Evolutionary conservation across 2,797 vertebrate genomes (phyloP).

Genomic region (Allobates femoralis): DNA sequence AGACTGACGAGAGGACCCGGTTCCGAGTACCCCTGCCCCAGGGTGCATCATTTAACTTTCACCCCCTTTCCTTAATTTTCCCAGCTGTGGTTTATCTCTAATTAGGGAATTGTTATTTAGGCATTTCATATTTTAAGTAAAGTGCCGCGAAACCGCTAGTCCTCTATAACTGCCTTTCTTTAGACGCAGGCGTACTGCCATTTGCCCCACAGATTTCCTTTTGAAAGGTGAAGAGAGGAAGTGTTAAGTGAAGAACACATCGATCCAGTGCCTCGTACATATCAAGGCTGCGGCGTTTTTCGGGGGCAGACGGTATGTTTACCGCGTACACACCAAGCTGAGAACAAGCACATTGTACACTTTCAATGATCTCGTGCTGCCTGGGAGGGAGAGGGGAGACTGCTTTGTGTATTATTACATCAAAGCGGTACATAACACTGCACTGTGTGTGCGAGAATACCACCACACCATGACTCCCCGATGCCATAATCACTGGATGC

Average conservation of each 20-base stretch:
- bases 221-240: background rate
- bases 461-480: background rate
- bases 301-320: background rate
- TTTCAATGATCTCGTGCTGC: background rate
- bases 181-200: background rate
- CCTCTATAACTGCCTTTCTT: no score
- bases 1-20: no score
- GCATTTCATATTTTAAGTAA: background rate
- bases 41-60: no score
- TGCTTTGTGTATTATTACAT: background rate
- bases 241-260: background rate
- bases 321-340: background rate
- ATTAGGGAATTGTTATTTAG: background rate
- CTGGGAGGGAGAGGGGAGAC: background rate
- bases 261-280: background rate
- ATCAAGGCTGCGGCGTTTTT: background rate
- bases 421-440: constrained; percentile 22
- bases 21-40: no score
- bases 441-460: constrained; percentile 20
- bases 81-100: background rate
- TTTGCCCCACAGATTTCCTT: background rate
- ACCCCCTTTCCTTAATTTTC: no score
- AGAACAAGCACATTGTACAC: constrained; percentile 1
- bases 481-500: constrained; percentile 28
- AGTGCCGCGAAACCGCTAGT: background rate